Evolutionary conservation across 2,797 vertebrate species (phyloP), one percentile per base, ranked within the genome.

Genomic region (Malurus leucopterus): DNA sequence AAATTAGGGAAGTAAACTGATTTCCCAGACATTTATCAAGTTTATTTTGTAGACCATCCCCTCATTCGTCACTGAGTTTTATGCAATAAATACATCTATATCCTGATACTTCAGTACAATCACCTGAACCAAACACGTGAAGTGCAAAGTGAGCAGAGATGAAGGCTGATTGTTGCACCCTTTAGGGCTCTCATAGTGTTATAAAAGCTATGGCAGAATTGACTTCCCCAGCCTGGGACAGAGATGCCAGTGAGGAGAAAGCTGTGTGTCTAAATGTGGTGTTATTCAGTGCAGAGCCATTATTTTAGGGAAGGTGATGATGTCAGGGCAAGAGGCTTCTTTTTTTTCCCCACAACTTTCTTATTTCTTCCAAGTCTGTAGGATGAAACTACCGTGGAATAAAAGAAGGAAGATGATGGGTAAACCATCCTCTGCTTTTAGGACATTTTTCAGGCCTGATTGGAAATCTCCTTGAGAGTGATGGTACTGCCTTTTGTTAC

Each of bases 211-310:
- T 11, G 3, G 3, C 15, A 80, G 41, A 85, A 83, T 4, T 59
- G 29, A 54, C 24, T 62, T 18, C 5, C 5, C 3, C 26, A 69
- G 15, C 7, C 19, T 80, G 29, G 30, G 34, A 46, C 2, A 70
- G 51, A 81, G 40, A 53, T 34, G 6, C 12, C 9, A 61, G 8
- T 26, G 47, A 65, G 29, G 38, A 67, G 23, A 38, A 73, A 44
- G 17, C 3, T 36, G 1, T 30, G 15, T 41, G 7, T 54, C 44
- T 59, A 36, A 51, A 50, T 9, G 1, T 3, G 1, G 4, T 53
- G 47, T 44, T 88, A 30, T 57, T 81, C 58, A 32, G 15, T 54
- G 11, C 12, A 81, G 22, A 73, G 44, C 3, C 22, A 50, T 36
- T 16, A 16, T 50, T 84, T 84, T 24, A 57, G 21, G 27, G 34